A percentile compares a stretch with the other conserved stretches of the same genome.
Conservation (phyloP, 2,888 invertebrate genomes). For the Drosophila maculinotata region DNA sequence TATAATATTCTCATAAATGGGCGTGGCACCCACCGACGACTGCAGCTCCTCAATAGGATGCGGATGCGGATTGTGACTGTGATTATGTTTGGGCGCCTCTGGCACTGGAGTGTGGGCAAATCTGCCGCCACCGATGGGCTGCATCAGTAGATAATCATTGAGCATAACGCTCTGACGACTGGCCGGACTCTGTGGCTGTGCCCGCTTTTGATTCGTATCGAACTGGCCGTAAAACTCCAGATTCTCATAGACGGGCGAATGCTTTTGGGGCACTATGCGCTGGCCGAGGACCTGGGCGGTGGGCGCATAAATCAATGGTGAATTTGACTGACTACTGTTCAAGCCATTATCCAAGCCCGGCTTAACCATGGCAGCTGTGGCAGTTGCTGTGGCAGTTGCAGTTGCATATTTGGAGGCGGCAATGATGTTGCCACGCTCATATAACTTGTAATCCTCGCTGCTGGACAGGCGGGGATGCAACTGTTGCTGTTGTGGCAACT, state of each 20-base stretch:
- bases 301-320: slow-evolving; percentile 63
- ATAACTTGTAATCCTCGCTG: slow-evolving; percentile 86
- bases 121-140: slow-evolving; percentile 83
- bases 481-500: slow-evolving; percentile 75
- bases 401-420: slow-evolving; percentile 92
- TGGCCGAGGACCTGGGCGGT: slow-evolving; percentile 70
- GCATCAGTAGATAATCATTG: slow-evolving; percentile 85
- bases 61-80: slow-evolving; percentile 2
- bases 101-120: slow-evolving; percentile 86
- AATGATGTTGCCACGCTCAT: slow-evolving; percentile 91
- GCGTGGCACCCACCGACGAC: slow-evolving; percentile 84
- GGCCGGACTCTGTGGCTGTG: slow-evolving; percentile 89
- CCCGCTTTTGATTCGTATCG: slow-evolving; percentile 87
- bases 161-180: slow-evolving; percentile 82
- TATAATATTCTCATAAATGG: slow-evolving; percentile 89
- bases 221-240: slow-evolving; percentile 90
- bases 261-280: slow-evolving; percentile 82
- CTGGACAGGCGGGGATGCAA: slow-evolving; percentile 87
- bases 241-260: slow-evolving; percentile 91
- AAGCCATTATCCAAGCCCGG: slow-evolving; percentile 80
- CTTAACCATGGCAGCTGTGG: slow-evolving; percentile 86
- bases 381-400: slow-evolving; percentile 85
- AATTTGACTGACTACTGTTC: slow-evolving; percentile 24
- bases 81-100: slow-evolving; percentile 74
- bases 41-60: slow-evolving; percentile 42